Percentiles rank a stretch among this genome's conserved stretches.
Evolutionary conservation across 2,888 invertebrate genomes (phyloP).

Genomic region (Campopleginae sp.): DNA sequence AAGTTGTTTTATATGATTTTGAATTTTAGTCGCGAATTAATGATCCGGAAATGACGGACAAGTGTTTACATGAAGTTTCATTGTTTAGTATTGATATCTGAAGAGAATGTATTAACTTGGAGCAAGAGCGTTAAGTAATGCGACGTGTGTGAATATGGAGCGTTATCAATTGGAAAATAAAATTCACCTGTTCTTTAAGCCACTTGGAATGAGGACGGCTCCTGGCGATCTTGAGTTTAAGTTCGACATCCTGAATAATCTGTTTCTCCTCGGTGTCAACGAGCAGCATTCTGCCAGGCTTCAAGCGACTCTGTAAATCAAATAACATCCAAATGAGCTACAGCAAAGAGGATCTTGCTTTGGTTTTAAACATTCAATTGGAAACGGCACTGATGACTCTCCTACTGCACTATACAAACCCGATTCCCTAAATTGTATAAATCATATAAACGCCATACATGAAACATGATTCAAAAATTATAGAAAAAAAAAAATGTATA

Average conservation of each 20-base stretch:
- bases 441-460: constrained; percentile 77
- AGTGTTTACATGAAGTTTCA: constrained; percentile 9
- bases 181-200: constrained; percentile 93
- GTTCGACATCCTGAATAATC: constrained; percentile 96
- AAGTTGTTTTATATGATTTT: constrained; percentile 4
- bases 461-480: constrained; percentile 79
- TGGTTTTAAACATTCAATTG: constrained; percentile 63
- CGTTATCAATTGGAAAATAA: constrained; percentile 18
- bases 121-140: constrained; percentile 53
- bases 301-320: constrained; percentile 93
- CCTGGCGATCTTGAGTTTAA: constrained; percentile 94
- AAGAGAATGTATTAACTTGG: constrained; percentile 24
- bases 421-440: constrained; percentile 77
- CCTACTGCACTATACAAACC: constrained; percentile 82
- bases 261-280: constrained; percentile 96
- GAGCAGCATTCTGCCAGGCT: constrained; percentile 98
- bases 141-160: constrained; percentile 52
- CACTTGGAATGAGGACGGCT: constrained; percentile 96
- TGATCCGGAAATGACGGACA: constrained; percentile 32
- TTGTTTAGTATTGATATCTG: constrained; percentile 1
- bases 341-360: constrained; percentile 72
- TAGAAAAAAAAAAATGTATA: constrained; percentile 78
- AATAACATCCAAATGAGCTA: constrained; percentile 75
- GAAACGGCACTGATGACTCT: constrained; percentile 79
- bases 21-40: constrained; percentile 50